Conservation (phyloP, 2,113 vertebrate genomes). For the Cyphomyrus plagiostoma region DNA sequence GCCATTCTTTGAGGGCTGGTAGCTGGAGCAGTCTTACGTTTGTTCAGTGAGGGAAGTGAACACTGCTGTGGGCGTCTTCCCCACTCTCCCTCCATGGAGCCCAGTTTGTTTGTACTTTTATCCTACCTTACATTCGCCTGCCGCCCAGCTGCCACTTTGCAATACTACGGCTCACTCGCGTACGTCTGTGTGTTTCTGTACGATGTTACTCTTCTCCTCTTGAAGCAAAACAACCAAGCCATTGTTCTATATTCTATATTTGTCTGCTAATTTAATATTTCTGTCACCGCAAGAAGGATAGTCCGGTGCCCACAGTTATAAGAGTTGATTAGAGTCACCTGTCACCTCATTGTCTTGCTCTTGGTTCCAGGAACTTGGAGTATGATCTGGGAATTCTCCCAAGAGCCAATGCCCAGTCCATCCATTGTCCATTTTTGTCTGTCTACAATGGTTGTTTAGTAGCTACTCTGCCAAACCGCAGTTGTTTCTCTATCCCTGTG, state of each 20-base stretch:
- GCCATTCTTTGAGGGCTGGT: not conserved
- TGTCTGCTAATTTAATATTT: not conserved
- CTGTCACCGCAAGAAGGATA: not conserved
- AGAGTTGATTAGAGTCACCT: not conserved
- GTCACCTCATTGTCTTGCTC: not conserved
- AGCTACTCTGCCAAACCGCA: not conserved
- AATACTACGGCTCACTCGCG: not conserved
- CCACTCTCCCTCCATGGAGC: not conserved
- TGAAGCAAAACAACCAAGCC: not conserved
- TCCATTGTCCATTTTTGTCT: not conserved
- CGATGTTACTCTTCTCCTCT: not conserved
- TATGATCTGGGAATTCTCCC: not conserved
- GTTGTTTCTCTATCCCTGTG: not conserved
- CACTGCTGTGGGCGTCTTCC: not conserved
- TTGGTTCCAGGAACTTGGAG: not conserved
- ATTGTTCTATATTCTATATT: not conserved
- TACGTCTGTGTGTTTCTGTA: not conserved
- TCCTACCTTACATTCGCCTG: not conserved
- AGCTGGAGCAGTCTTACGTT: not conserved
- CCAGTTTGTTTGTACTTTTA: not conserved
- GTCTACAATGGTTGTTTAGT: not conserved
- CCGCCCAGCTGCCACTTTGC: not conserved
- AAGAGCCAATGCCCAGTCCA: not conserved
- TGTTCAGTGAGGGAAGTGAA: not conserved
- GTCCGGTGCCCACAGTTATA: not conserved